Evolutionary conservation across 1,140 invertebrate species (phyloP).

Genomic region (Samia ricini): DNA sequence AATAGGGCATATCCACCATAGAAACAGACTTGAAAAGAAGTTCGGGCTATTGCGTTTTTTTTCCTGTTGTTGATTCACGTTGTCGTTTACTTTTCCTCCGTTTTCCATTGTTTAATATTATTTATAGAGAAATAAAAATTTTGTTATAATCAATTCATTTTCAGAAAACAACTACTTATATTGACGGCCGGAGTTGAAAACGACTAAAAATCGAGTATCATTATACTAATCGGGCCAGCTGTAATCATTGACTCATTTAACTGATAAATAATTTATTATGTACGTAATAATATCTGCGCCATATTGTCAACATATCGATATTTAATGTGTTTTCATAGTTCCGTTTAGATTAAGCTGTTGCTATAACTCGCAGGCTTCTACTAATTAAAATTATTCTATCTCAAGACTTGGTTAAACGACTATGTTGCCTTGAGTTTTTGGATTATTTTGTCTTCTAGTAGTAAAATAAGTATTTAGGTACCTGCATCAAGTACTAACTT

Average conservation of each 20-base stretch:
- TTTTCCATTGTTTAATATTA: constrained; percentile 8
- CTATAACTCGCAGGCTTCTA: not conserved
- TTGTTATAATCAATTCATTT: not conserved
- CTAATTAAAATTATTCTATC: not conserved
- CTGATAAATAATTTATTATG: not conserved
- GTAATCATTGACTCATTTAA: not conserved
- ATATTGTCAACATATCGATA: not conserved
- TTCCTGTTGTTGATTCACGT: not conserved
- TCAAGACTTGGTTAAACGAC: no score
- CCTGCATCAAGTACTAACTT: no score
- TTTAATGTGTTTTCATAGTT: not conserved
- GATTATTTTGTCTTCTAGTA: no score
- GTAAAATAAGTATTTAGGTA: no score
- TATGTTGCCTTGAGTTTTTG: no score
- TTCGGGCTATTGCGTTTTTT: constrained; percentile 45
- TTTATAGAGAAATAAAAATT: not conserved
- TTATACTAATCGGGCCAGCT: not conserved
- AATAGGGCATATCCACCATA: constrained; percentile 54
- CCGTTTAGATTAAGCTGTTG: not conserved
- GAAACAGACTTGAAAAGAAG: constrained; percentile 45
- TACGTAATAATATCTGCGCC: not conserved
- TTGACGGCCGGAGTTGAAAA: not conserved
- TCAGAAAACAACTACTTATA: not conserved
- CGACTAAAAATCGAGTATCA: not conserved
- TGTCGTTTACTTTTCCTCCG: not conserved